Evolutionary conservation across 2,797 vertebrate genomes (phyloP), one percentile per base, ranked within the genome.

Genomic region (Coregonus ussuriensis): DNA sequence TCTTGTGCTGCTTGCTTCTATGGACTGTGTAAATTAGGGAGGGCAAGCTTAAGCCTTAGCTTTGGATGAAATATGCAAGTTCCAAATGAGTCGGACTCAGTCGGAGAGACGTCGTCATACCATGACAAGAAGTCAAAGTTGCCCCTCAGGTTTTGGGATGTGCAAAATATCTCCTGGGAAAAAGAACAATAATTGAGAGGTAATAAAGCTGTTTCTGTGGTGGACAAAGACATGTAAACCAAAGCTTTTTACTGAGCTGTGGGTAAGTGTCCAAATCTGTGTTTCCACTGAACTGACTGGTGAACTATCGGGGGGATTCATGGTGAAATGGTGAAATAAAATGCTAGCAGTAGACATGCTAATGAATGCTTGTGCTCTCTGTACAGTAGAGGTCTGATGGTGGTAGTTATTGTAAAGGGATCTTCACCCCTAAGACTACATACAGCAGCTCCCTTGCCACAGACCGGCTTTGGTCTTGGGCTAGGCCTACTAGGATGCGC

Each of bases 141-240:
- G 84, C 79, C 84, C 88, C 84, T 83, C 62, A 56, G 84, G 88
- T 75, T 86, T 75, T 88, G 89, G 90, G 85, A 94, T 93, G 91
- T 93, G 92, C 92, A 91, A 91, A 90, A 84, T 83, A 76, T 80
- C 74, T 91, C 85, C 15, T 83, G 88, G 83, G 85, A 80, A 86
- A 69, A 73, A 41, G 62, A 73, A 18, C 74, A 54, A 76, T 74
- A 77, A 84, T 78, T 79, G 52, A 87, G 84, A 76, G 82, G 77
- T 84, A 74, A 81, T 59, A 68, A 76, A 79, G 68, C 62, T 83
- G 79, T 88, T 89, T 93, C 81, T 89, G 82, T 90, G 86, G 79
- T 88, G 86, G 89, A 87, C 89, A 86, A 85, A 86, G 80, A 91
- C 87, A 82, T 89, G 82, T 88, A 83, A 85, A 89, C 87, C 86